A percentile compares a stretch with the other conserved stretches of the same genome.
Evolutionary conservation across 2,888 invertebrate species (phyloP).

Genomic region (Clusia tigrina): DNA sequence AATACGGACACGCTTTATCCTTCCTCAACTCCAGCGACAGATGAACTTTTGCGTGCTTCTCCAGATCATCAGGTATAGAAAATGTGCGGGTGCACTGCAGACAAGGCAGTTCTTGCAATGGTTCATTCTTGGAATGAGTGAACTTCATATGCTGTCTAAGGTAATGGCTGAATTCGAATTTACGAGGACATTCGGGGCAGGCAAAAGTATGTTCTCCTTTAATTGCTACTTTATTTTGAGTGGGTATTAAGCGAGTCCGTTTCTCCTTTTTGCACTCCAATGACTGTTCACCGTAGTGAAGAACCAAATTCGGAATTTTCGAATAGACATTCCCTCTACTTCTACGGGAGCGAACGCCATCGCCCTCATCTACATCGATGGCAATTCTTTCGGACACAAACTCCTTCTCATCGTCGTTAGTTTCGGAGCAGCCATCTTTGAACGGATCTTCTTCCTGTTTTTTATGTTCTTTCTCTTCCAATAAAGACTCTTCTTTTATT

Average conservation of each 20-base stretch:
- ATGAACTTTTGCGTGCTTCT: constrained; percentile 35
- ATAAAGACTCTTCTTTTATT: constrained; percentile 36
- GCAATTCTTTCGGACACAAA: constrained; percentile 14
- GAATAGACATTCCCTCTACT: not conserved
- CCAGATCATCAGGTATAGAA: constrained; percentile 32
- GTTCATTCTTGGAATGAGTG: constrained; percentile 31
- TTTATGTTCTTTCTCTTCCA: not conserved
- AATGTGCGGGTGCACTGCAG: constrained; percentile 34
- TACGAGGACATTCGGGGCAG: constrained; percentile 30
- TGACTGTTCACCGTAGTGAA: not conserved
- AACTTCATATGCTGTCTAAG: constrained; percentile 40
- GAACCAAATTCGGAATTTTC: too few species aligned
- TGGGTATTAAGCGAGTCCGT: too few species aligned
- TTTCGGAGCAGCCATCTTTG: constrained; percentile 17
- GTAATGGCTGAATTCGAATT: constrained; percentile 26
- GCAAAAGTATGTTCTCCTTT: too few species aligned
- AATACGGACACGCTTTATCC: constrained; percentile 48
- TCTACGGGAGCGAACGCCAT: too few species aligned
- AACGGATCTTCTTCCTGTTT: constrained; percentile 31
- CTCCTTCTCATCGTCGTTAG: constrained; percentile 16
- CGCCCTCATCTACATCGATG: constrained; percentile 20
- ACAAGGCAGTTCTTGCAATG: constrained; percentile 34
- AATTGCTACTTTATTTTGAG: too few species aligned
- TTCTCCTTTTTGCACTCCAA: not conserved
- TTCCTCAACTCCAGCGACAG: constrained; percentile 36